Evolutionary conservation across 1,140 invertebrate genomes (phyloP).

Genomic region (Bombus affinis): DNA sequence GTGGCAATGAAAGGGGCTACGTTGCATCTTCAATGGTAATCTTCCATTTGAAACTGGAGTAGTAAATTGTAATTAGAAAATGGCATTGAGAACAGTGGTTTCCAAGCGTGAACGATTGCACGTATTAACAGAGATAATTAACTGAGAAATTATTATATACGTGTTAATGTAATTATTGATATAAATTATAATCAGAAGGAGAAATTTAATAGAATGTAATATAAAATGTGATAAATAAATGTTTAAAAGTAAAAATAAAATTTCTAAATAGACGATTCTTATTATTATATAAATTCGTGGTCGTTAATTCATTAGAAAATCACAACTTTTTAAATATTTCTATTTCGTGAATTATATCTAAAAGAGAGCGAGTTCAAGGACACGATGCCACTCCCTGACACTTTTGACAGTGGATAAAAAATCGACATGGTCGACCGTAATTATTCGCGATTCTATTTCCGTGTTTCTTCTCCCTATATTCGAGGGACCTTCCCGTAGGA

Average conservation of each 20-base stretch:
- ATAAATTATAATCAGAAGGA: neutral
- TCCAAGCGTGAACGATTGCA: neutral
- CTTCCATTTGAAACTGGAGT: too few relatives aligned
- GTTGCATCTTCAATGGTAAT: neutral
- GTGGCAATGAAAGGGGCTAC: neutral
- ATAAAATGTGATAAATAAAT: too few relatives aligned
- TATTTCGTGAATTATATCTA: too few relatives aligned
- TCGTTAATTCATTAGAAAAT: too few relatives aligned
- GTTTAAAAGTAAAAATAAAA: neutral
- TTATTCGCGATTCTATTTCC: slow-evolving; percentile 42
- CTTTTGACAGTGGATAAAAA: neutral
- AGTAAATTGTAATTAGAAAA: slow-evolving; percentile 9
- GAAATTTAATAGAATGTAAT: too few relatives aligned
- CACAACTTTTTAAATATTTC: too few relatives aligned
- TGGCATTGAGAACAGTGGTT: neutral
- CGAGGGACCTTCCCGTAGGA: slow-evolving; percentile 13
- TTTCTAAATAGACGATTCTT: neutral
- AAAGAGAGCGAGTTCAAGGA: neutral
- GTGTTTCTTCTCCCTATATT: neutral
- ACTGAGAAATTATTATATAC: neutral
- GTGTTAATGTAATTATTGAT: neutral
- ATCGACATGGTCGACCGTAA: neutral
- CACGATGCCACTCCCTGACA: too few relatives aligned
- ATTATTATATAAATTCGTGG: too few relatives aligned
- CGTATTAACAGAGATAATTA: neutral